These are phyloP conservation scores for Eleginops maclovinus DNA, from an alignment of 2,113 vertebrate species.

Conservation along the genomic window DNA sequence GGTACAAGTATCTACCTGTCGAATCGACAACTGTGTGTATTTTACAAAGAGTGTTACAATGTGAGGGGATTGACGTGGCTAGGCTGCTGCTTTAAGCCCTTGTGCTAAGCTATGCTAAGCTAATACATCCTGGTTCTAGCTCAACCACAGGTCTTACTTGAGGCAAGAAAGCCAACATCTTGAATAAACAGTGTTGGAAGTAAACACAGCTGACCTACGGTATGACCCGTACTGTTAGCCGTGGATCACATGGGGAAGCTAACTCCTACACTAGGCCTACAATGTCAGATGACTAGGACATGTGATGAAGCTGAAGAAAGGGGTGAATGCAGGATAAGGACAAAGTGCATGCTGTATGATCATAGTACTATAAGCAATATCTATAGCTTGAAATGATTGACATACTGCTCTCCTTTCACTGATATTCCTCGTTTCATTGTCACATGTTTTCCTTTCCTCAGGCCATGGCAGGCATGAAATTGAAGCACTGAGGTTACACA, in stretches of 20 bases:
- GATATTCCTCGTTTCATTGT: slow-evolving; percentile 4
- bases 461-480: neutral
- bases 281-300: slow-evolving; percentile 32
- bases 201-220: neutral
- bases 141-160: neutral
- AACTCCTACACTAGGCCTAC: neutral
- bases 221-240: neutral
- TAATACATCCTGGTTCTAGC: neutral
- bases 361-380: neutral
- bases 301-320: slow-evolving; percentile 18
- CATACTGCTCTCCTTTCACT: neutral
- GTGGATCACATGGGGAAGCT: slow-evolving; percentile 2
- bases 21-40: no score
- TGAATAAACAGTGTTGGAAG: neutral
- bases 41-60: no score
- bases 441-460: slow-evolving; percentile 13
- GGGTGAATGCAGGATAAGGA: neutral
- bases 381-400: neutral
- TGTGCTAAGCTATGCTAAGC: neutral
- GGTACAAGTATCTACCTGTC: neutral
- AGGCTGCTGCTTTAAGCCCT: neutral
- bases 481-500: neutral
- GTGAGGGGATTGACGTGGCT: neutral
- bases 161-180: neutral
- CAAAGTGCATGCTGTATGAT: neutral